Base-by-base conservation (phyloP, 2,797 vertebrate species). In the Melanotaenia trifasciata region DNA sequence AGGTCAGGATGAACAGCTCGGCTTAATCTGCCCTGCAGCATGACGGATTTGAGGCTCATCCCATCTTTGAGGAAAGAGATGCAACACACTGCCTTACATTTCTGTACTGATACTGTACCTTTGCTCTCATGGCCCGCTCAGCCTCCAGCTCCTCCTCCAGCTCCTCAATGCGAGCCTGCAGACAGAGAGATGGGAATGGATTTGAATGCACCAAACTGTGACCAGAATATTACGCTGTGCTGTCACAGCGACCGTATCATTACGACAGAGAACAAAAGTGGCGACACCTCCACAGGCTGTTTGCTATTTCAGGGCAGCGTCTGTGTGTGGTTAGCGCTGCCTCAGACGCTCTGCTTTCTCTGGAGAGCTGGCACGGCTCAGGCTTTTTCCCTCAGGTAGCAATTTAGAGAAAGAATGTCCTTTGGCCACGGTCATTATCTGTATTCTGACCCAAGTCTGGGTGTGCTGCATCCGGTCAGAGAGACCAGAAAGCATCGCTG, bases 71-170 rank as follows among this genome's bases (percentile, higher is more conserved):
- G 4, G 9, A 16, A 24, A 43, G 60, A 14, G 8, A 56, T n/a
- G 60, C 50, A 22, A n/a, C 10, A 45, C 11, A 13, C 38, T 0
- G 12, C 2, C 2, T 24, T 47, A 6, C 0, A 10, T 51, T 53
- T 10, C 22, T 51, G 58, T 6, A 13, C 12, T 7, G 56, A 2
- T 47, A 56, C 40, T 61, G 16, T 93, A 96, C 95, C 95, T 96
- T 96, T 20, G 90, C 80, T 79, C 95, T 91, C 64, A 95, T 93
- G 81, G 79, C 70, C 40, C 93, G 89, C 87, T 96, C 95, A 0
- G 94, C 91, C 64, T 96, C 95, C 87, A 96, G 89, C 80, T 96
- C 95, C 83, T 96, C 95, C 74, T 96, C 95, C 83, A 96, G 90
- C 86, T 96, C 95, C 76, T 96, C 95, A 5, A 95, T 92, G 13